Percentiles rank a stretch among this genome's conserved stretches.
Evolutionary conservation across 53 echinoderm and acorn worm species (phyloP).

Genomic region (Patiria pectinifera): DNA sequence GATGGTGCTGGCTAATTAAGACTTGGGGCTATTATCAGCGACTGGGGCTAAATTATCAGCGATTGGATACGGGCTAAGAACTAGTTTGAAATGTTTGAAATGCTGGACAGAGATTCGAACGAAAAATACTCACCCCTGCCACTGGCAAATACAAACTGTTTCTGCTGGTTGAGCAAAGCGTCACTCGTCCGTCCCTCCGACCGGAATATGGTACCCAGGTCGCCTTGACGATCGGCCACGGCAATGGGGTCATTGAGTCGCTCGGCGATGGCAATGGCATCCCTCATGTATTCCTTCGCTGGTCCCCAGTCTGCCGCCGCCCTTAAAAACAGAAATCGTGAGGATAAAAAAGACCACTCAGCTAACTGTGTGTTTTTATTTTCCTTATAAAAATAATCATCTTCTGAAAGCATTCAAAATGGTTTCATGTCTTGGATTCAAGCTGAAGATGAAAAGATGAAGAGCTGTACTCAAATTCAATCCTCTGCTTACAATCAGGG

Average conservation of each 20-base stretch:
- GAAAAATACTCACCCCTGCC: conserved; percentile 12
- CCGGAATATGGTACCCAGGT: conserved; percentile 59
- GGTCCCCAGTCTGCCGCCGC: conserved; percentile 65
- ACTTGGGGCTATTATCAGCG: too few species aligned
- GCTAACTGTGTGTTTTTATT: too few species aligned
- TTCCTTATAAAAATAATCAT: too few species aligned
- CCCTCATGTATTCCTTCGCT: conserved; percentile 54
- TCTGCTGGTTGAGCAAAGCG: conserved; percentile 49
- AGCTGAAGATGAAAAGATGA: too few species aligned
- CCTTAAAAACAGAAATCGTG: conserved; percentile 3
- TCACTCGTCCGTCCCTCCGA: conserved; percentile 60
- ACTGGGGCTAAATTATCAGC: background rate
- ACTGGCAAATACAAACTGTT: conserved; percentile 46
- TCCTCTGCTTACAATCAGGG: too few species aligned
- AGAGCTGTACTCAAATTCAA: too few species aligned
- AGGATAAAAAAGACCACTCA: background rate
- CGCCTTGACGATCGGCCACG: conserved; percentile 61
- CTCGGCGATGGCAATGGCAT: conserved; percentile 49
- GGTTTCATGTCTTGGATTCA: too few species aligned
- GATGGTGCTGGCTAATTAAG: too few species aligned
- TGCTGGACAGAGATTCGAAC: background rate
- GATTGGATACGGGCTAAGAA: background rate
- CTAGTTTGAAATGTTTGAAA: background rate
- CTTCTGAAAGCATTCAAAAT: too few species aligned
- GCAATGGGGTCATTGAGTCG: conserved; percentile 42